Evolutionary conservation across 1,140 invertebrate genomes (phyloP), one percentile per base, ranked within the genome.

Genomic region (Drosophila seguyi): DNA sequence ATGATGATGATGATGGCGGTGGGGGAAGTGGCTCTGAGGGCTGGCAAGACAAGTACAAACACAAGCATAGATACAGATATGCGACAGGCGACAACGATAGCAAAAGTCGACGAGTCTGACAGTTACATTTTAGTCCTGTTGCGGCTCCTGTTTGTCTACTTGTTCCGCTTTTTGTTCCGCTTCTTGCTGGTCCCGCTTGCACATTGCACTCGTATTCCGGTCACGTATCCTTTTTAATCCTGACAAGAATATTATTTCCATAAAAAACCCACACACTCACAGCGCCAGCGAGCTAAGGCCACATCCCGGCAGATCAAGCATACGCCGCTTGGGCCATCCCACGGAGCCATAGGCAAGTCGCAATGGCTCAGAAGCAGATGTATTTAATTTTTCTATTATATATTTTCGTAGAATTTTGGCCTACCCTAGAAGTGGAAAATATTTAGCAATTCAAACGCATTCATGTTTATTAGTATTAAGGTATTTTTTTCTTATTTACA

Each of bases 171-270:
- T 56, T 69, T 57, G 62, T 77, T 55, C 36, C 62, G 56, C 57
- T 57, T 29, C 62, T 53, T 29, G 42, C 48, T 45, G 53, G 60
- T 61, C 42, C 62, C 53, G 57, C 63, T 57, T 75, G 71, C 71
- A 87, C 84, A 81, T 75, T 76, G 66, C 75, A 83, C 77, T 90
- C 67, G 79, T 79, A 90, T 91, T 88, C 90, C 48, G 84, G 79
- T 91, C 90, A 91, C 90, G 90, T 91, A 79, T 83, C 73, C 84
- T 90, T 91, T 91, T 91, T 91, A 91, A 91, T 91, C 90, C 90
- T 91, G 90, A 91, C 90, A 91, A 91, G 90, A 91, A 91, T 91
- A 91, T 91, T 86, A 88, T 91, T 90, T 91, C 90, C 90, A 91
- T 91, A 86, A 91, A 91, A 91, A 75, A 78, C 10, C 38, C 38